Percentiles rank a stretch among this genome's conserved stretches.
Conservation (phyloP, 2,113 vertebrate genomes). For the Podocnemis expansa region DNA sequence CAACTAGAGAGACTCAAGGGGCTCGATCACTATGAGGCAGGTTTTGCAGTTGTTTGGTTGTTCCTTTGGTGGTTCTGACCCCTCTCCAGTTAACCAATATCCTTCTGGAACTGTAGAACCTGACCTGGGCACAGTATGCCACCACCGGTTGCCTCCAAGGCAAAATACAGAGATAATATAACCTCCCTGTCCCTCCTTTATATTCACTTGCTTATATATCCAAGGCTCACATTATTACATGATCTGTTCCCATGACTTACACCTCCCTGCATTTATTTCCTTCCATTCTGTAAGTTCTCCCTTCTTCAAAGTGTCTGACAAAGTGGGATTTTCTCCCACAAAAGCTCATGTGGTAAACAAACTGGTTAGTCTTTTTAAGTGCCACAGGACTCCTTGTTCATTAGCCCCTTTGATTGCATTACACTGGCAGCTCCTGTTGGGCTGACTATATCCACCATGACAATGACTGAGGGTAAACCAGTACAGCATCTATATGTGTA, state of each 20-base stretch:
- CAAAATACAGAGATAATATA: not conserved
- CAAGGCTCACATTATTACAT: too few relatives aligned
- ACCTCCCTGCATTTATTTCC: too few relatives aligned
- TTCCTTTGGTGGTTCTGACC: not conserved
- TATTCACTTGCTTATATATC: not conserved
- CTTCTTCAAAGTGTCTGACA: too few relatives aligned
- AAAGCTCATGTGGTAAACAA: too few relatives aligned
- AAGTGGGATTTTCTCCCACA: too few relatives aligned
- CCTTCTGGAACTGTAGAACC: not conserved
- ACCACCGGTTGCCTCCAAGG: not conserved
- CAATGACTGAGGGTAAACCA: not conserved
- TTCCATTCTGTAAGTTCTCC: too few relatives aligned
- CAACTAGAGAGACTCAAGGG: not conserved
- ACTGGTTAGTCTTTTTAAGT: too few relatives aligned
- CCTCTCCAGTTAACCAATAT: not conserved
- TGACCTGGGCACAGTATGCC: not conserved
- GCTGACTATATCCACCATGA: not conserved
- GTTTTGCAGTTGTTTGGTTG: not conserved
- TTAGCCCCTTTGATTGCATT: not conserved
- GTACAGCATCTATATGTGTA: not conserved
- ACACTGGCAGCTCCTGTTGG: not conserved
- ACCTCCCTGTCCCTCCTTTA: not conserved
- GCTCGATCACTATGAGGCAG: not conserved
- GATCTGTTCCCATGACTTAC: too few relatives aligned
- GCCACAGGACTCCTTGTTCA: too few relatives aligned